Evolutionary conservation across 2,888 invertebrate genomes (phyloP).

Genomic region (Drosophila macrothrix): DNA sequence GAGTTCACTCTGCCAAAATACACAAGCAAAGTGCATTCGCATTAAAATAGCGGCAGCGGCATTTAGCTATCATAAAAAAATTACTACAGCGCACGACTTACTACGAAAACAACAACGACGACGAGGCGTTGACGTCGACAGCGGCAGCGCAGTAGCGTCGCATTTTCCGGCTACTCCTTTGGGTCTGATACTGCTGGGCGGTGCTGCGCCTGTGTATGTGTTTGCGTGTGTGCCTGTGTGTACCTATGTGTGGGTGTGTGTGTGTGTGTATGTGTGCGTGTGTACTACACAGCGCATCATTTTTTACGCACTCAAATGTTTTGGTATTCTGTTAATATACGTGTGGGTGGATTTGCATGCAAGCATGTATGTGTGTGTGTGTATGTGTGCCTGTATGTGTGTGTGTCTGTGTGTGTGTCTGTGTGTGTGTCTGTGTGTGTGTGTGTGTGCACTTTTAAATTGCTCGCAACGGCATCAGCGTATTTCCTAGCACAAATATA

Average conservation of each 20-base stretch:
- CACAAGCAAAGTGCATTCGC: conserved; percentile 31
- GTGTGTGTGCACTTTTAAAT: conserved; percentile 27
- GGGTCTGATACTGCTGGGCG: conserved; percentile 44
- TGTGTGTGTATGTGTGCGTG: conserved; percentile 7
- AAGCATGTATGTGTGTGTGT: conserved; percentile 1
- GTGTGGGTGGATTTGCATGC: conserved; percentile 2
- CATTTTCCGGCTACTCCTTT: conserved; percentile 72
- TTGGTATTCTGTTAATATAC: conserved; percentile 31
- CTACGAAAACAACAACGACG: conserved; percentile 72
- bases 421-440: conserved; percentile 4
- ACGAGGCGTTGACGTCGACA: conserved; percentile 36
- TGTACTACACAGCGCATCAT: conserved; percentile 60
- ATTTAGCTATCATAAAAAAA: conserved; percentile 56
- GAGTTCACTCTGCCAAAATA: conserved; percentile 2
- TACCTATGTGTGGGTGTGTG: conserved; percentile 11
- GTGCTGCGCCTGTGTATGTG: conserved; percentile 40
- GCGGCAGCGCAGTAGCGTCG: conserved; percentile 53
- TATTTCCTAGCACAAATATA: conserved; percentile 13
- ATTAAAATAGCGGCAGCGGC: conserved; percentile 54
- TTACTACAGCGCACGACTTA: conserved; percentile 73
- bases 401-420: conserved; percentile 2
- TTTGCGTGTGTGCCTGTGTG: conserved; percentile 14
- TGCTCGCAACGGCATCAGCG: conserved; percentile 24
- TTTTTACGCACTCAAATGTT: conserved; percentile 73
- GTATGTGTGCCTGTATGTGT: conserved; percentile 3